Percentiles rank a stretch among this genome's conserved stretches.
These are phyloP conservation scores for Gambusia yucatana DNA, from an alignment of 2,797 vertebrate genomes.

Conservation along the genomic window DNA sequence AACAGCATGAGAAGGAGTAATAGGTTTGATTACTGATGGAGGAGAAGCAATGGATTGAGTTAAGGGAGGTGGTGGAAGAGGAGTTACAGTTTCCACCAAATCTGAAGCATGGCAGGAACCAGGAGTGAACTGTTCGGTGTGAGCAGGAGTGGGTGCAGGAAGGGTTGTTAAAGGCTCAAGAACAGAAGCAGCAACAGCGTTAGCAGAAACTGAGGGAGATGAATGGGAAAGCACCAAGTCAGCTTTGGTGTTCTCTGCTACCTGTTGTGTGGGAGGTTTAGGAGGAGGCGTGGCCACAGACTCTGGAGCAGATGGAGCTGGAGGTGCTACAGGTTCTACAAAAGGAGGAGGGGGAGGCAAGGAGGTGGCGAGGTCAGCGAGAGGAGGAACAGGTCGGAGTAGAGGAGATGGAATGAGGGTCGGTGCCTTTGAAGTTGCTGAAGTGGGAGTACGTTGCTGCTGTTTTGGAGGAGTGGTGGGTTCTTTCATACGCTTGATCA, in stretches of 20 bases:
- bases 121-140: constrained; percentile 26
- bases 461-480: constrained; percentile 63
- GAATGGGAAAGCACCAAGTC: constrained; percentile 59
- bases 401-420: constrained; percentile 40
- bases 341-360: constrained; percentile 52
- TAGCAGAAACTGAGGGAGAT: constrained; percentile 35
- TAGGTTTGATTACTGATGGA: constrained; percentile 40
- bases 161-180: constrained; percentile 46
- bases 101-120: constrained; percentile 36
- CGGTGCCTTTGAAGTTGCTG: constrained; percentile 33
- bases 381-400: constrained; percentile 58
- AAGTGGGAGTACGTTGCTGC: constrained; percentile 32
- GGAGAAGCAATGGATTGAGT: constrained; percentile 41
- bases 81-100: constrained; percentile 37
- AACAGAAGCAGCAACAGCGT: constrained; percentile 49
- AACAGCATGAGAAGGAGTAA: constrained; percentile 43
- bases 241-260: constrained; percentile 62
- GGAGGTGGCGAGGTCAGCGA: constrained; percentile 68
- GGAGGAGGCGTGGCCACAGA: constrained; percentile 54
- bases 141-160: constrained; percentile 36
- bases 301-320: constrained; percentile 48
- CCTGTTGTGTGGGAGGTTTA: constrained; percentile 63
- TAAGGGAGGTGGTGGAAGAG: constrained; percentile 47
- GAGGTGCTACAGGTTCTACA: constrained; percentile 57
- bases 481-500: constrained; percentile 97